Evolutionary conservation across 2,888 invertebrate species (phyloP).

Genomic region (Volucella zonaria): DNA sequence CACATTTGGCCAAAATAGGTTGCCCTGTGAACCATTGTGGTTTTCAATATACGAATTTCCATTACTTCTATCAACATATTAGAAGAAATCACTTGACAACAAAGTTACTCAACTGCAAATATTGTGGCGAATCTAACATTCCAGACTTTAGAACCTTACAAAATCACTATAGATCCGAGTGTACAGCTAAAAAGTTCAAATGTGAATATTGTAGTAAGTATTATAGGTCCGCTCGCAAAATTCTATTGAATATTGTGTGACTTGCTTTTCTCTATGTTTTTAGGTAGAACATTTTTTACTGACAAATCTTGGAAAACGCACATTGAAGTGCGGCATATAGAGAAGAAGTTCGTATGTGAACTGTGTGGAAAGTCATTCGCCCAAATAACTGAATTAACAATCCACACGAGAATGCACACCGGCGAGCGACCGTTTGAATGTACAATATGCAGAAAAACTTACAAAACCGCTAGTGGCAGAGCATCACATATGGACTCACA

Average conservation of each 20-base stretch:
- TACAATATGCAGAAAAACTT: slow-evolving; percentile 69
- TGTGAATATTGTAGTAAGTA: slow-evolving; percentile 68
- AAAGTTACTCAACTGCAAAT: slow-evolving; percentile 55
- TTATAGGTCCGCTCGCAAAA: not conserved
- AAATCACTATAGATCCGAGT: slow-evolving; percentile 64
- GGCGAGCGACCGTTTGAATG: slow-evolving; percentile 68
- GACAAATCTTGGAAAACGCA: slow-evolving; percentile 68
- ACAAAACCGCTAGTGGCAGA: slow-evolving; percentile 67
- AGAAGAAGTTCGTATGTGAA: slow-evolving; percentile 67
- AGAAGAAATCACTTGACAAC: slow-evolving; percentile 59
- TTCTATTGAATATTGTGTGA: too few relatives aligned
- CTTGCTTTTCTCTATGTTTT: not conserved
- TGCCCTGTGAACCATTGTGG: slow-evolving; percentile 62
- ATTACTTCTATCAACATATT: slow-evolving; percentile 67
- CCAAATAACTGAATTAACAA: slow-evolving; percentile 65
- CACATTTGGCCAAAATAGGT: slow-evolving; percentile 54
- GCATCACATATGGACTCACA: slow-evolving; percentile 70
- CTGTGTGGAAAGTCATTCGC: slow-evolving; percentile 67
- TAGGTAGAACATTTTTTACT: slow-evolving; percentile 66
- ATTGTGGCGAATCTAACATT: slow-evolving; percentile 55
- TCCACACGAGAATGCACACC: slow-evolving; percentile 68
- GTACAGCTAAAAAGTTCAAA: slow-evolving; percentile 59
- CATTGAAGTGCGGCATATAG: slow-evolving; percentile 64
- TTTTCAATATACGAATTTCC: slow-evolving; percentile 62
- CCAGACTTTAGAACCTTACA: slow-evolving; percentile 57